Evolutionary conservation across 2,888 invertebrate genomes (phyloP).

Genomic region (Metallyticus violacea): DNA sequence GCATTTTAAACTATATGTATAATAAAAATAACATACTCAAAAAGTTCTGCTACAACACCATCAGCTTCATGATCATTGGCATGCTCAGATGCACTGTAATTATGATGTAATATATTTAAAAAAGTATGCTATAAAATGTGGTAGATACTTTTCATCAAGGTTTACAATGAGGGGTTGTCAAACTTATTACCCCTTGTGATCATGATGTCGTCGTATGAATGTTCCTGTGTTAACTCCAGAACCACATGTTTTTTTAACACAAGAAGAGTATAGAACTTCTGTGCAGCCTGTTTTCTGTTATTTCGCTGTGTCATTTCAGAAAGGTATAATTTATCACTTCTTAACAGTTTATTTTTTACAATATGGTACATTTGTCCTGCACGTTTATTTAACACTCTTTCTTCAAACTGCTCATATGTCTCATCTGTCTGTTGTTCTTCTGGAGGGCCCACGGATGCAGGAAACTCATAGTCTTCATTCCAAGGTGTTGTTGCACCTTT

Average conservation of each 20-base stretch:
- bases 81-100: not conserved
- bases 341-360: conserved; percentile 68
- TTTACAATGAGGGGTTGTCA: conserved; percentile 70
- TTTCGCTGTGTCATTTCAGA: conserved; percentile 75
- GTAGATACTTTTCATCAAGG: too few species aligned
- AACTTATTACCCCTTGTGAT: conserved; percentile 84
- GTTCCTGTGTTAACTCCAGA: conserved; percentile 78
- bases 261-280: conserved; percentile 97
- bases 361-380: conserved; percentile 87
- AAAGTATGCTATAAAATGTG: not conserved
- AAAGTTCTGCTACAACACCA: not conserved
- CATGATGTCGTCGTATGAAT: conserved; percentile 82
- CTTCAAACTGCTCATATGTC: conserved; percentile 90
- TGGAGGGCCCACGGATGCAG: conserved; percentile 75
- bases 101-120: too few species aligned
- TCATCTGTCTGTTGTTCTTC: conserved; percentile 87
- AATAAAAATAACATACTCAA: not conserved
- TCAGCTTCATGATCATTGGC: not conserved
- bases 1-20: not conserved
- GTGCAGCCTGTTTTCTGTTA: conserved; percentile 91
- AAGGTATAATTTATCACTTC: conserved; percentile 64
- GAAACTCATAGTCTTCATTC: conserved; percentile 79
- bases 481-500: conserved; percentile 59
- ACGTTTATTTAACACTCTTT: conserved; percentile 85
- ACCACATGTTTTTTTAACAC: conserved; percentile 97